A percentile compares a stretch with the other conserved stretches of the same genome.
Conservation (phyloP, 2,797 vertebrate species). For the Peromyscus nudipes region DNA sequence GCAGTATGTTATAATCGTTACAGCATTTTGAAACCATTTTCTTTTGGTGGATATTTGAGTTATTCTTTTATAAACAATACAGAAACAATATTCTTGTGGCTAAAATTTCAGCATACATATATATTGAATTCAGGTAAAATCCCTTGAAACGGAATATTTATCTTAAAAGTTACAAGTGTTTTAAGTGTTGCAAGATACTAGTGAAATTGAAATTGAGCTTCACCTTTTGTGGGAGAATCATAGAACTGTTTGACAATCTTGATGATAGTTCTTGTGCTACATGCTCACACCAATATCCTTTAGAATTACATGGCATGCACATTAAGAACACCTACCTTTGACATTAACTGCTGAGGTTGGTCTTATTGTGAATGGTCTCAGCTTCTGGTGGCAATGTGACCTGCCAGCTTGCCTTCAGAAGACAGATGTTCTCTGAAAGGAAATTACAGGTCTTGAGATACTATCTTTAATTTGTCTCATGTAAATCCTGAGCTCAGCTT, state of each 20-base stretch:
- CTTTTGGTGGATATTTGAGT: not conserved
- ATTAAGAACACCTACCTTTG: not conserved
- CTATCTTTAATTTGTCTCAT: slow-evolving; percentile 23
- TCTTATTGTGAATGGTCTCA: slow-evolving; percentile 39
- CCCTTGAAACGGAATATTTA: slow-evolving; percentile 40
- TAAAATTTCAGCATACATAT: not conserved
- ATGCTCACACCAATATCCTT: not conserved
- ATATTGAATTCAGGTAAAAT: not conserved
- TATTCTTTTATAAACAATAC: not conserved
- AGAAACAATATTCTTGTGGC: not conserved
- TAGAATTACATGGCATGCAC: not conserved
- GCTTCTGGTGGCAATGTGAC: not conserved
- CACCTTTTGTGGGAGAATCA: not conserved
- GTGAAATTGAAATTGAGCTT: slow-evolving; percentile 20
- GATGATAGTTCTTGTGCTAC: not conserved
- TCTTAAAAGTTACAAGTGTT: not conserved
- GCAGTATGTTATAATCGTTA: not conserved
- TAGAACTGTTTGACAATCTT: not conserved
- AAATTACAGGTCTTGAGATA: slow-evolving; percentile 47
- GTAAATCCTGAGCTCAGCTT: slow-evolving; percentile 43
- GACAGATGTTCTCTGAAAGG: slow-evolving; percentile 42
- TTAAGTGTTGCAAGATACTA: not conserved
- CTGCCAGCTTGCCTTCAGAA: slow-evolving; percentile 44
- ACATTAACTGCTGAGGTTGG: slow-evolving; percentile 14
- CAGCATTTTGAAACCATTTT: slow-evolving; percentile 39